Base-by-base conservation (phyloP, 2,888 invertebrate genomes). In the Pterostichus niger region DNA sequence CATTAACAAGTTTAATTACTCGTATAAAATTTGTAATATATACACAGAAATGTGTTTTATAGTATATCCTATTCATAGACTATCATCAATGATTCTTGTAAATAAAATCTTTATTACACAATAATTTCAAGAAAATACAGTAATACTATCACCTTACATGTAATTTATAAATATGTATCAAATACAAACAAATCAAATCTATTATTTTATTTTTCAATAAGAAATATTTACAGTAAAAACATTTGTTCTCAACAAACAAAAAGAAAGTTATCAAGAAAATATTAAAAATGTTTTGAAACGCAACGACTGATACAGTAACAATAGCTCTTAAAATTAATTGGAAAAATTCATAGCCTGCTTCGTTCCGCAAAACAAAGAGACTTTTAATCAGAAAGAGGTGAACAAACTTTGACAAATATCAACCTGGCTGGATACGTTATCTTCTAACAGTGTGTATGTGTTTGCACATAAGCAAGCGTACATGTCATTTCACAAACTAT, bases 251-350 rank as follows among this genome's bases (percentile, higher is more conserved):
- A 13, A 49, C 49, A 49, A 49, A 49, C 49, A 49, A 49, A 49
- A 49, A 13, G 24, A 59, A 59, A 59, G 11, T 13, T 64, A 6
- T 33, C 33, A 33, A 59, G 33, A 33, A 64, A 64, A 64, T 64
- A 64, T 64, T 64, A 35, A 13, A 64, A 64, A 40, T 64, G 33
- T 64, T 61, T 64, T 64, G 64, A 64, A 64, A n/a, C 13, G n/a
- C 11, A 49, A 64, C 64, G 33, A 64, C n/a, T 33, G 64, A 64
- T 64, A 64, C n/a, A 64, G 64, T 33, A 71, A 71, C 68, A 71
- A 71, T 71, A 71, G 44, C 68, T 40, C 44, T 71, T 71, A 44
- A 71, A 71, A 71, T 71, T 71, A 71, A 71, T 71, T 71, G 68
- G 68, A 71, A 71, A 71, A 71, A 71, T 71, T 71, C 68, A 71